Base-by-base conservation (phyloP, 2,888 invertebrate genomes). In the Dicranocentrus wangi region DNA sequence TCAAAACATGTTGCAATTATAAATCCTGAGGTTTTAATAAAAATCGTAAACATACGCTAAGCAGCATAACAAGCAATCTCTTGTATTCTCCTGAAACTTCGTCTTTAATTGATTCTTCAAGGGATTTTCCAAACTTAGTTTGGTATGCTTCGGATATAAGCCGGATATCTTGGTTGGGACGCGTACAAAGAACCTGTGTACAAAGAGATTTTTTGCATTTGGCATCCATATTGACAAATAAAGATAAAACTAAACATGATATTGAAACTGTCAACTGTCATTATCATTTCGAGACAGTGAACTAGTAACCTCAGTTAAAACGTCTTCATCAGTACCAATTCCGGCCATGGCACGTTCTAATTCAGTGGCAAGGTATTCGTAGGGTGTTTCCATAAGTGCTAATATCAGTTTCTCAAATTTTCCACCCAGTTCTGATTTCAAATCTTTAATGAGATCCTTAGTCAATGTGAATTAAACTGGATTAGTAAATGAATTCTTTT, bases 51-150 rank as follows among this genome's bases (percentile, higher is more conserved):
- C 15, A 47, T 47, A 17, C 53, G 15, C 51, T 93, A 23, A 93
- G 91, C 79, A 94, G 92, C 83, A 94, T 91, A 0, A 94, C 93
- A 21, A 95, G 90, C 58, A 95, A 90, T 1, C 94, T 91, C 10
- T 94, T 91, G 89, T 95, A 93, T 89, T 94, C 92, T 0, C 95
- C 94, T 0, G 93, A 92, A 0, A 94, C 94, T 89, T 95, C 94
- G 61, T 92, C 92, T 87, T 92, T 92, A 89, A 94, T 91, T 88
- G 93, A 93, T 87, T 93, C 92, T 17, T 93, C 94, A 75, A 94
- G 88, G 0, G 93, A 73, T 53, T 83, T 78, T 10, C 85, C 85
- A 66, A 65, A 86, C 8, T 76, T 70, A 2, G 51, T 89, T 88
- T 93, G 92, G 85, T 93, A 93, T n/a, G 91, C 90, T 25, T 90